Percentiles rank a stretch among this genome's conserved stretches.
phyloP scores from a whole-genome alignment of 2,888 invertebrate genomes.

The Agonum fuliginosum region DNA sequence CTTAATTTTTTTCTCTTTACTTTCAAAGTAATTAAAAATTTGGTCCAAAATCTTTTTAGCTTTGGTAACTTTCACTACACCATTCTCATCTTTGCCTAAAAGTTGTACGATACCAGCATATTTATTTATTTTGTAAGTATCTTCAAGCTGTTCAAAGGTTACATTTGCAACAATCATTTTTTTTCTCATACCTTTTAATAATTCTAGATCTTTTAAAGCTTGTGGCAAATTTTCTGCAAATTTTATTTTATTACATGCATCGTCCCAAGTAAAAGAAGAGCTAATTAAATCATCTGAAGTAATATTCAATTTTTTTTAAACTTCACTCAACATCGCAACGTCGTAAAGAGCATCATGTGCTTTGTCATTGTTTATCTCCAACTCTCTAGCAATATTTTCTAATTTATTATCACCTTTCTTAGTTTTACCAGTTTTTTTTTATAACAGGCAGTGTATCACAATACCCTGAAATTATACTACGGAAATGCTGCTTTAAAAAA shows the following conservation, averaged over 20 bases:
- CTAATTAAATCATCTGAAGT: conserved; percentile 23
- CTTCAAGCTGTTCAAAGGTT: too few species aligned
- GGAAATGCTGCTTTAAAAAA: conserved; percentile 60
- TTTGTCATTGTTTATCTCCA: conserved; percentile 55
- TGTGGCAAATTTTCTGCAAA: conserved; percentile 54
- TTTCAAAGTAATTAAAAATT: too few species aligned
- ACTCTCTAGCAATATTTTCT: conserved; percentile 48
- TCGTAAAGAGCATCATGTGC: conserved; percentile 60
- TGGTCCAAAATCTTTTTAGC: too few species aligned
- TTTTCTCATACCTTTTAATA: too few species aligned
- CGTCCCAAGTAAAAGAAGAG: conserved; percentile 49
- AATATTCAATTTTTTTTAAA: conserved; percentile 52
- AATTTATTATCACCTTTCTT: not conserved
- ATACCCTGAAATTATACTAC: not conserved
- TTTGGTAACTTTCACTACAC: too few species aligned
- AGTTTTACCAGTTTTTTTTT: not conserved
- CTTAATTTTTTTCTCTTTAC: too few species aligned
- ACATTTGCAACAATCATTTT: too few species aligned
- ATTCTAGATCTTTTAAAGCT: too few species aligned
- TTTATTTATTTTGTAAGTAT: too few species aligned
- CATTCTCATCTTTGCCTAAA: too few species aligned
- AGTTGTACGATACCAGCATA: too few species aligned
- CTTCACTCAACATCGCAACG: conserved; percentile 60
- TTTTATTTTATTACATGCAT: conserved; percentile 60
- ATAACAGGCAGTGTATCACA: not conserved